Percentiles rank a stretch among this genome's conserved stretches.
Conservation (phyloP, 2,888 invertebrate genomes). For the Gastracanthus pulcherrimus region DNA sequence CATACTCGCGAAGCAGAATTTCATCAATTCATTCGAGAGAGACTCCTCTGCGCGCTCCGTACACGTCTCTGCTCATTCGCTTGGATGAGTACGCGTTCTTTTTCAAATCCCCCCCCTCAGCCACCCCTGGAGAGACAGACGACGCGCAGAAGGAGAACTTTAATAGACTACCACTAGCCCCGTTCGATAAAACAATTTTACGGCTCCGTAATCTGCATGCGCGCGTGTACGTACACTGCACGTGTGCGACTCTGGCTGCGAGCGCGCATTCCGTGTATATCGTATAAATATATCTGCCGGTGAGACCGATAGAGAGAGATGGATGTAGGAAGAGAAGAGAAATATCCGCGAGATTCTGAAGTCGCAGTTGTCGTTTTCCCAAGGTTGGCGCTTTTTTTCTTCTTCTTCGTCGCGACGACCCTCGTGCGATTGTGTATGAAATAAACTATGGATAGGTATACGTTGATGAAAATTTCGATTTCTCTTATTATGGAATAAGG, state of each 20-base stretch:
- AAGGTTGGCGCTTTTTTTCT: not conserved
- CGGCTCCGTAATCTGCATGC: slow-evolving; percentile 17
- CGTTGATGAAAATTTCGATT: no score
- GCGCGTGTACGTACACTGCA: not conserved
- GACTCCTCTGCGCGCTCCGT: not conserved
- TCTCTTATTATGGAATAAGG: no score
- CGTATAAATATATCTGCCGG: no score
- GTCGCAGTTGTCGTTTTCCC: not conserved
- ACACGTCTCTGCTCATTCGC: not conserved
- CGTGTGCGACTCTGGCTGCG: no score
- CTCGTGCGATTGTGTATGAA: no score
- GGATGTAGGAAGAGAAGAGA: no score
- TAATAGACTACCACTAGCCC: slow-evolving; percentile 16
- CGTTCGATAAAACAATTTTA: slow-evolving; percentile 41
- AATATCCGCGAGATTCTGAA: not conserved
- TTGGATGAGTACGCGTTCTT: slow-evolving; percentile 11
- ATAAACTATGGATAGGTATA: no score
- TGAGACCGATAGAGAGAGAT: not conserved
- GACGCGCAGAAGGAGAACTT: not conserved
- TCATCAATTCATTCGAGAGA: slow-evolving; percentile 23
- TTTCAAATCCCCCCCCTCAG: slow-evolving; percentile 32
- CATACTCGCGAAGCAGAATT: not conserved
- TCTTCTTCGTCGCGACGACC: no score
- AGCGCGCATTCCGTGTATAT: not conserved
- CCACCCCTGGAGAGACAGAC: not conserved